Base-by-base conservation (phyloP, 2,797 vertebrate genomes). In the Phrynocephalus guinanensis region DNA sequence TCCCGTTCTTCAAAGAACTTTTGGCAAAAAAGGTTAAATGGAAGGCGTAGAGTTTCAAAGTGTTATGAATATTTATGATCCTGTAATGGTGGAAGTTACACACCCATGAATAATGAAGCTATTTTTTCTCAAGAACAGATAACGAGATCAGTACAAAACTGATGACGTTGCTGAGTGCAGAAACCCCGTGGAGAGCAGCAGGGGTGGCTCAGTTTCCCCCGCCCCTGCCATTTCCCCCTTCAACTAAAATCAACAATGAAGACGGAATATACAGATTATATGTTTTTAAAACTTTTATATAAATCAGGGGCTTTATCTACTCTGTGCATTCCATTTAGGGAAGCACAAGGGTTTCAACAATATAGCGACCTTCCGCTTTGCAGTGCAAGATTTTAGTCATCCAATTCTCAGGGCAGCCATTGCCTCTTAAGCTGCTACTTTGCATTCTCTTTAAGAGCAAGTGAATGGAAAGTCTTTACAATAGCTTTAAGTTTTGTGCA, bases 41-140 rank as follows among this genome's bases (percentile, higher is more conserved):
- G 96, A 96, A 95, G 93, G 91, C 92, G 94, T 83, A 91, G 86
- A 90, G 79, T 93, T 92, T 90, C 93, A 89, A 91, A 94, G 91
- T 86, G 87, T 93, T 95, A 96, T 97, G 94, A 97, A 97, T 97
- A 97, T 97, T 97, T 96, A 97, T 97, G 92, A 89, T 95, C 80
- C 82, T 93, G 95, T 96, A 96, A 96, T 96, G 93, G 95, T 91
- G 79, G 78, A 88, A 87, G 92, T 95, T 93, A 95, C 95, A 93
- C 94, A 94, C 94, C 93, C 93, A 95, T 97, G 95, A 96, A 96
- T 97, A 96, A 96, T 95, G 96, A 96, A 94, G 93, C 63, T 60
- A 76, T 81, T 92, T 95, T 44, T 95, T 95, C 95, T 95, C 93
- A 96, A 93, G 95, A 96, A 95, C 89, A 94, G 93, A 95, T 96